These are phyloP conservation scores for Girardia tigrina DNA, from an alignment of 2,888 invertebrate genomes.

Conservation along the genomic window DNA sequence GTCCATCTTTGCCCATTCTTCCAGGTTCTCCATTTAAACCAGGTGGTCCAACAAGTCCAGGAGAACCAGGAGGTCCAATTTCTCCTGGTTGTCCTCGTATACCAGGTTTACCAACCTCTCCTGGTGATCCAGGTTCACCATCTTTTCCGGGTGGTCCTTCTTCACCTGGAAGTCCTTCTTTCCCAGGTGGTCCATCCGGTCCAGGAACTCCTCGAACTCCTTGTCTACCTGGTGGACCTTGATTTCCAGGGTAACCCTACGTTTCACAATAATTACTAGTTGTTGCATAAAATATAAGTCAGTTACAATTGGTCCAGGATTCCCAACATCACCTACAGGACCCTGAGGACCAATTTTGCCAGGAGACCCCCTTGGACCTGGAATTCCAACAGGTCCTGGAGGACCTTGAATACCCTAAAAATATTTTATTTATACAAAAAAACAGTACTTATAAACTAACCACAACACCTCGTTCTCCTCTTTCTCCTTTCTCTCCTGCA, in stretches of 20 bases:
- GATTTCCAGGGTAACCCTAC: constrained; percentile 23
- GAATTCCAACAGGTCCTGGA: background rate
- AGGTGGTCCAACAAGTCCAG: constrained; percentile 63
- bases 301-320: background rate
- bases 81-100: constrained; percentile 59
- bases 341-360: constrained; percentile 1
- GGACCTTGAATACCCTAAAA: background rate
- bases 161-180: background rate
- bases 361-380: background rate
- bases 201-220: background rate
- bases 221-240: background rate
- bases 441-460: too few species aligned
- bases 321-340: constrained; percentile 1
- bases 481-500: constrained; percentile 35
- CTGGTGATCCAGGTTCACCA: constrained; percentile 41
- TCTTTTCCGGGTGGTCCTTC: constrained; percentile 40
- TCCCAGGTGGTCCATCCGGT: constrained; percentile 16
- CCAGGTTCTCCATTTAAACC: constrained; percentile 57
- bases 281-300: background rate
- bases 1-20: constrained; percentile 13
- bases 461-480: constrained; percentile 35
- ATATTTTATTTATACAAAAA: too few species aligned
- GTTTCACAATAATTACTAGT: background rate
- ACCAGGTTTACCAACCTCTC: constrained; percentile 51
- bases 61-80: constrained; percentile 42